Evolutionary conservation across 2,888 invertebrate species (phyloP).

Genomic region (Noctua janthina): DNA sequence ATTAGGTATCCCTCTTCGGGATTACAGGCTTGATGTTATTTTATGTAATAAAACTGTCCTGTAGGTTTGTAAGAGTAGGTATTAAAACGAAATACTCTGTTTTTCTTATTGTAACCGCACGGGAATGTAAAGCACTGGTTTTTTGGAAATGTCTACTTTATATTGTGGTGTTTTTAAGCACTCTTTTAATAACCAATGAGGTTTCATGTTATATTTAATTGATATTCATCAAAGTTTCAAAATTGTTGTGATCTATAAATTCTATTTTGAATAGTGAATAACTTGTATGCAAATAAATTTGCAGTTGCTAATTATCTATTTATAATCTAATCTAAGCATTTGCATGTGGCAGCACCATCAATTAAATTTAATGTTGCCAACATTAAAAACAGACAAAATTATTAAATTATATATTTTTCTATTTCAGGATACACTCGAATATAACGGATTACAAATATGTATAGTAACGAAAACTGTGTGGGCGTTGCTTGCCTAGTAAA

Average conservation of each 20-base stretch:
- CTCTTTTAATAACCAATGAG: not conserved
- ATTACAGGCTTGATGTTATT: too few species aligned
- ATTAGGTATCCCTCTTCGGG: too few species aligned
- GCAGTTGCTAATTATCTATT: slow-evolving; percentile 23
- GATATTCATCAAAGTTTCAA: slow-evolving; percentile 10
- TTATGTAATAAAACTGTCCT: not conserved
- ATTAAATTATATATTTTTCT: slow-evolving; percentile 69
- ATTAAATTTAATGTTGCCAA: slow-evolving; percentile 39
- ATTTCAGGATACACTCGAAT: slow-evolving; percentile 89
- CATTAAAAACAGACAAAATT: slow-evolving; percentile 47
- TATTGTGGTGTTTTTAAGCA: not conserved
- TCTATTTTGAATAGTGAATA: slow-evolving; percentile 1
- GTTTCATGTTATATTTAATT: slow-evolving; percentile 1
- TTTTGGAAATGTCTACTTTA: slow-evolving; percentile 1
- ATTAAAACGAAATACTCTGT: not conserved
- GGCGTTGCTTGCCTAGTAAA: slow-evolving; percentile 82
- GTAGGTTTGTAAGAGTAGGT: not conserved
- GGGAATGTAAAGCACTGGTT: slow-evolving; percentile 36
- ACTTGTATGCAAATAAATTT: slow-evolving; percentile 39
- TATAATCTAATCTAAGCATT: slow-evolving; percentile 26
- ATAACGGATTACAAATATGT: slow-evolving; percentile 85
- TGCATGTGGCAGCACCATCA: slow-evolving; percentile 55
- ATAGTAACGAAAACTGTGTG: slow-evolving; percentile 85
- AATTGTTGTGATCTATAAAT: slow-evolving; percentile 5
- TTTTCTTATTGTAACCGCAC: slow-evolving; percentile 41